Conservation (phyloP, 2,888 invertebrate genomes). For the Drosophila siamana region DNA sequence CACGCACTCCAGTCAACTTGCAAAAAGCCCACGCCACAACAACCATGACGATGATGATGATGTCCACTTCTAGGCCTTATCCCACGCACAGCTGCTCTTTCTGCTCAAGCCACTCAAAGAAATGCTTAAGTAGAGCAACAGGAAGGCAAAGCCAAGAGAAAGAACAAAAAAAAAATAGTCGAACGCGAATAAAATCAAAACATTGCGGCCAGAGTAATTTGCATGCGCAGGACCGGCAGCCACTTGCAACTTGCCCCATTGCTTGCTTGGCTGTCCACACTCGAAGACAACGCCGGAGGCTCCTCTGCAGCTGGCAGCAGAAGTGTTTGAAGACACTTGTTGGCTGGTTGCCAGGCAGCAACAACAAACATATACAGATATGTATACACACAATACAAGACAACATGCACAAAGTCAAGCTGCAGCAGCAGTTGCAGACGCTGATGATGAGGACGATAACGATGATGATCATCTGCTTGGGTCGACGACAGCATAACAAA, state of each 20-base stretch:
- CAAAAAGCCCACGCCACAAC: slow-evolving; percentile 57
- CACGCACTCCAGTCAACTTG: slow-evolving; percentile 62
- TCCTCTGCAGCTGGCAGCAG: slow-evolving; percentile 49
- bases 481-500: slow-evolving; percentile 79
- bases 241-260: slow-evolving; percentile 37
- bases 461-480: slow-evolving; percentile 39
- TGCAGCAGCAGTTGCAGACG: slow-evolving; percentile 8
- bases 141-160: no score
- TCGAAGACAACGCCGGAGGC: slow-evolving; percentile 66
- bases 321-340: slow-evolving; percentile 73
- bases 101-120: slow-evolving; percentile 5
- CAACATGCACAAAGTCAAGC: slow-evolving; percentile 38
- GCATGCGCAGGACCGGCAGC: slow-evolving; percentile 73
- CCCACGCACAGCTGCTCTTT: slow-evolving; percentile 51
- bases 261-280: slow-evolving; percentile 43
- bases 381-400: slow-evolving; percentile 13
- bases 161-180: slow-evolving; percentile 74
- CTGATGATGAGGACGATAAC: slow-evolving; percentile 25
- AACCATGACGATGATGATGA: not conserved
- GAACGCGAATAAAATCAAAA: slow-evolving; percentile 78
- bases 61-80: slow-evolving; percentile 32
- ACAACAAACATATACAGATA: slow-evolving; percentile 18
- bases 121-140: slow-evolving; percentile 52
- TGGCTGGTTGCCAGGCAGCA: slow-evolving; percentile 68
- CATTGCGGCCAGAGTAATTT: slow-evolving; percentile 78